Conservation (phyloP, 2,113 vertebrate genomes). For the Malurus elegans region DNA sequence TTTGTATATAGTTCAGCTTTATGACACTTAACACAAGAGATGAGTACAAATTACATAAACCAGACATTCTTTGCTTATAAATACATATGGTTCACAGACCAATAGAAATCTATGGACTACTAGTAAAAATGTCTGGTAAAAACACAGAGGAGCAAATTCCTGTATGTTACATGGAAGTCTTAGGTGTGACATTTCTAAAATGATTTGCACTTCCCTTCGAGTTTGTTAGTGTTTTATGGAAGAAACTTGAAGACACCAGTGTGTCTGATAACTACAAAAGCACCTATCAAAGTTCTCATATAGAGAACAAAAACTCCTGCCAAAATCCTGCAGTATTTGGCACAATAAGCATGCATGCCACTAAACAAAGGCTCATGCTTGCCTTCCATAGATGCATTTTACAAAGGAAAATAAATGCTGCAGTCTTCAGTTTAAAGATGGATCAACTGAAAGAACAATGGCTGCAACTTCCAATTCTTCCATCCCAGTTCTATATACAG, state of each 20-base stretch:
- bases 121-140: background rate
- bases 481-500: background rate
- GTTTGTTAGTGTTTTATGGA: background rate
- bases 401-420: background rate
- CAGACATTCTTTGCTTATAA: background rate
- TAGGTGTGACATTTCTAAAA: background rate
- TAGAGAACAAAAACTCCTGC: background rate
- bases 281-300: background rate
- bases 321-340: background rate
- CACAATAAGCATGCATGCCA: background rate
- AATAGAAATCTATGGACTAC: background rate
- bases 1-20: background rate
- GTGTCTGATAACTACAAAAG: background rate
- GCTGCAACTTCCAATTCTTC: background rate
- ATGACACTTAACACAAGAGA: background rate
- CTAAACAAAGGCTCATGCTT: background rate
- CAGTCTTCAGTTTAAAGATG: background rate
- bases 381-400: background rate
- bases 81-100: background rate
- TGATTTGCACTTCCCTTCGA: background rate
- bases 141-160: background rate
- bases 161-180: background rate
- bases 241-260: background rate
- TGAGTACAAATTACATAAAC: background rate
- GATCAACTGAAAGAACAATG: background rate